Base-by-base conservation (phyloP, 2,888 invertebrate genomes). In the Antheraea yamamai region DNA sequence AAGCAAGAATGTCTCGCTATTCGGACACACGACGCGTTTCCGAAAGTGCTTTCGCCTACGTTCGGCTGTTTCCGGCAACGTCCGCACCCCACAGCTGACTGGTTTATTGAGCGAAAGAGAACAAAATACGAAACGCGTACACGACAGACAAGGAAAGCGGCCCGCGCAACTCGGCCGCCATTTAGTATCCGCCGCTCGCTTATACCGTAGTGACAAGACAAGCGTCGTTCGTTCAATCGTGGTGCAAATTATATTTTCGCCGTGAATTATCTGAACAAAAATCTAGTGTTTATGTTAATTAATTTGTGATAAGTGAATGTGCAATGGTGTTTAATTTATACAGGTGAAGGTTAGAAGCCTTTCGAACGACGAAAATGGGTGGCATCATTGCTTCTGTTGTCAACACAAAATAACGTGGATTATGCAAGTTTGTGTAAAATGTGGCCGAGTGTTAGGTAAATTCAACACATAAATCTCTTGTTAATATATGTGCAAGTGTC, bases 21-120 rank as follows among this genome's bases (percentile, higher is more conserved):
- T 77, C 80, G 78, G 78, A 77, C 78, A 80, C 83, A 82, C 87
- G 85, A 84, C 84, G 87, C 87, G 88, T 84, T 89, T 89, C 91
- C 91, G 89, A 92, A 89, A 90, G 86, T 89, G 92, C 94, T 93
- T 94, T 95, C 93, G 93, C 91, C 89, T 85, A 82, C 88, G 82
- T 81, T 94, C 95, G 95, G 91, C 79, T 77, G 66, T 74, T 77
- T 78, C 93, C 95, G 95, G 89, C 83, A 77, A 79, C 83, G 84
- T 85, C 89, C 93, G 94, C 87, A 84, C 89, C 88, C 91, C 88
- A 93, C 95, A 95, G 95, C 95, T 95, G 95, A 95, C 93, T 88
- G 88, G 83, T 83, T 82, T 85, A 85, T 84, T 72, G 91, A 75
- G 84, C 78, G 88, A 93, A 85, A 81, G 91, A 87, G 91, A 90